These are phyloP conservation scores for Cygnus buccinator DNA, from an alignment of 2,113 vertebrate genomes.

Conservation along the genomic window DNA sequence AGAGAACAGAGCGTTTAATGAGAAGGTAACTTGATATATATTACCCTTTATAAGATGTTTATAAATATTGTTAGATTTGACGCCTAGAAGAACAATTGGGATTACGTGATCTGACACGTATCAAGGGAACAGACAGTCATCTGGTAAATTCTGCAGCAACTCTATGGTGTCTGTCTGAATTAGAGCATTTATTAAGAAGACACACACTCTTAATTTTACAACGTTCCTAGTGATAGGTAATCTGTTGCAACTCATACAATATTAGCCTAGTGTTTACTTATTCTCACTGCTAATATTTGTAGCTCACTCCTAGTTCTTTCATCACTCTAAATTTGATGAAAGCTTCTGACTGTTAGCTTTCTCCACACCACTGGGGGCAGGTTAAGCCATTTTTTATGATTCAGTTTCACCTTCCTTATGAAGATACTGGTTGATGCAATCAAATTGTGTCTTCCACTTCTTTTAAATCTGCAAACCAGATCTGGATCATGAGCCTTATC, in stretches of 20 bases:
- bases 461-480: neutral
- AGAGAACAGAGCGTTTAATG: neutral
- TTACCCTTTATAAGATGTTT: neutral
- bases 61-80: neutral
- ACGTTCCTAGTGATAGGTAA: neutral
- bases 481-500: neutral
- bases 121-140: neutral
- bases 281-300: neutral
- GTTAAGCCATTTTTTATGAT: fast-evolving
- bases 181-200: neutral
- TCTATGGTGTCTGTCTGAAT: neutral
- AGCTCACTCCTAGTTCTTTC: neutral
- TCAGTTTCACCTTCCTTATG: neutral
- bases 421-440: neutral
- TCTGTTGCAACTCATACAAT: neutral
- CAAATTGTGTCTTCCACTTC: neutral
- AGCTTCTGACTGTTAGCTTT: neutral
- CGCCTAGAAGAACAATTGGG: neutral
- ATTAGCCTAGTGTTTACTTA: neutral
- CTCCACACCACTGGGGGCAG: neutral
- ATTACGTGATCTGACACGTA: neutral
- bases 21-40: neutral
- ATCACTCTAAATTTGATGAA: neutral
- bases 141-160: neutral
- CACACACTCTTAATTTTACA: neutral